Evolutionary conservation across 2,888 invertebrate species (phyloP).

Genomic region (Melinaea menophilus): DNA sequence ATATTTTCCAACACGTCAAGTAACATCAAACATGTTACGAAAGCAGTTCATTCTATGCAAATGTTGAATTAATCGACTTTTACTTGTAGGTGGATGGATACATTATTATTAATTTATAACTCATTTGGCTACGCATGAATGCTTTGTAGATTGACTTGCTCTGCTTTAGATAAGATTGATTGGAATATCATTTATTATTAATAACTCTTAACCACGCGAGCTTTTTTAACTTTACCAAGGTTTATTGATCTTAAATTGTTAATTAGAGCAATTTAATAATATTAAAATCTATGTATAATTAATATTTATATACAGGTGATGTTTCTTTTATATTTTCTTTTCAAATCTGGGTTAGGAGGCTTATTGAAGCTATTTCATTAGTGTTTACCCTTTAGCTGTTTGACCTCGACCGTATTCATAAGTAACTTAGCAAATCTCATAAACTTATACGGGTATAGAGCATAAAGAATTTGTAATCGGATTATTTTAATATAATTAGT

Average conservation of each 20-base stretch:
- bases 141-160: conserved; percentile 7
- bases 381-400: background rate
- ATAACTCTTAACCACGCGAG: background rate
- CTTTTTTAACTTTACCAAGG: background rate
- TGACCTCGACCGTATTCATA: background rate
- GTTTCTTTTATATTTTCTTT: background rate
- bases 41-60: conserved; percentile 27
- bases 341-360: background rate
- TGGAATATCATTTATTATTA: conserved; percentile 1
- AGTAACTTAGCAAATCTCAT: conserved; percentile 16
- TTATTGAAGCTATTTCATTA: too few relatives aligned
- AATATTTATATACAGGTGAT: too few relatives aligned
- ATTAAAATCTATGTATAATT: too few relatives aligned
- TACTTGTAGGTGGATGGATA: conserved; percentile 27
- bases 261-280: too few relatives aligned
- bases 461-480: conserved; percentile 20
- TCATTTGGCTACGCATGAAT: conserved; percentile 22
- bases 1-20: background rate
- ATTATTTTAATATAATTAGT: conserved; percentile 11
- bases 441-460: conserved; percentile 9
- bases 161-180: conserved; percentile 11
- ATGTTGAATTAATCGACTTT: conserved; percentile 28
- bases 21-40: conserved; percentile 9
- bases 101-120: conserved; percentile 22
- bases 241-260: too few relatives aligned